Conservation (phyloP, 2,888 invertebrate species). For the Taphrorychus bicolor region DNA sequence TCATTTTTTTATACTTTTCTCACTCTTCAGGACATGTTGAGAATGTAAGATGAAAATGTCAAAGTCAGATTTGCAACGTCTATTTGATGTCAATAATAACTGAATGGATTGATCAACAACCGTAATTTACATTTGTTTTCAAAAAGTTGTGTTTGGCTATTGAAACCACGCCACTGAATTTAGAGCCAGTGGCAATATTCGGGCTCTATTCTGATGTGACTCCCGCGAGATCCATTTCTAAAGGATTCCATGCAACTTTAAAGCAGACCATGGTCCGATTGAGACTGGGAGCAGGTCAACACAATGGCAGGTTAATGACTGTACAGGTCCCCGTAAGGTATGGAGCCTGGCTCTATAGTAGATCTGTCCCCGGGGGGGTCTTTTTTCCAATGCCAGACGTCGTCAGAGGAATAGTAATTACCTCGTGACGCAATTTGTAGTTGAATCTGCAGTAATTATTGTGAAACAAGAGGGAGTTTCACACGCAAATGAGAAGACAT, state of each 20-base stretch:
- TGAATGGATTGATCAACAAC: too few species aligned
- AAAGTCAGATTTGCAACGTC: too few species aligned
- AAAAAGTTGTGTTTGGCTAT: not conserved
- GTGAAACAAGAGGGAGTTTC: not conserved
- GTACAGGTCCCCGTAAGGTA: not conserved
- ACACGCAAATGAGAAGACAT: not conserved
- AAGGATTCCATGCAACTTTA: constrained; percentile 34
- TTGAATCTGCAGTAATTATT: not conserved
- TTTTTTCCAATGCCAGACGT: not conserved
- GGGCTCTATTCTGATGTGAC: constrained; percentile 23
- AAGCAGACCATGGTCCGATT: constrained; percentile 22
- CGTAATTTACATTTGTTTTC: too few species aligned
- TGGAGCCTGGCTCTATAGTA: not conserved
- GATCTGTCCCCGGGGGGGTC: not conserved
- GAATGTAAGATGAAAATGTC: too few species aligned
- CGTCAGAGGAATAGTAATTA: not conserved
- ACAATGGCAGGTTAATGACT: constrained; percentile 25
- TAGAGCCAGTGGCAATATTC: not conserved
- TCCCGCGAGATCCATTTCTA: constrained; percentile 31
- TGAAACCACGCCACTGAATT: constrained; percentile 9
- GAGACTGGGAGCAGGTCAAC: constrained; percentile 29
- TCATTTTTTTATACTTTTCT: too few species aligned
- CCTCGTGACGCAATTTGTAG: not conserved
- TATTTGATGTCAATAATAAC: too few species aligned
- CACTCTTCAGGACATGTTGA: too few species aligned